Evolutionary conservation across 92 coral and sea anemone species (phyloP).

Genomic region (Zoanthus gigantus): DNA sequence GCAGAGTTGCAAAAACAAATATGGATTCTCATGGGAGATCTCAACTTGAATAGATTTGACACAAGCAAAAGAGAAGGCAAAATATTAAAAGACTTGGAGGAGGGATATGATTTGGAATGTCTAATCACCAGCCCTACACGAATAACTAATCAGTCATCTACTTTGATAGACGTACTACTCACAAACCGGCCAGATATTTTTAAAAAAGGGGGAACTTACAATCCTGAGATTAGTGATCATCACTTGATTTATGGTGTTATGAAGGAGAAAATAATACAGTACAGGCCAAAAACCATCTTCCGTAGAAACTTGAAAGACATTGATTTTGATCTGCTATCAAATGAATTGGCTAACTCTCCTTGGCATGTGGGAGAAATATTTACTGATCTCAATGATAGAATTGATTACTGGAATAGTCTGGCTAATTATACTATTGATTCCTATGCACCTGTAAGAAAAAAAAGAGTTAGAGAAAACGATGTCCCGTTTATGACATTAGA

Average conservation of each 20-base stretch:
- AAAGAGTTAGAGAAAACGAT: constrained; percentile 47
- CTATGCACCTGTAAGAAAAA: constrained; percentile 52
- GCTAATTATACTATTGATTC: not conserved
- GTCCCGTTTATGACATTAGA: constrained; percentile 45
- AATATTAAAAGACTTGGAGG: constrained; percentile 35
- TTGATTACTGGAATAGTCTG: not conserved
- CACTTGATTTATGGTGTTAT: constrained; percentile 43
- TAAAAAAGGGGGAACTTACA: constrained; percentile 21
- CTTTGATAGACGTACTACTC: constrained; percentile 41
- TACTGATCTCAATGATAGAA: too few species aligned
- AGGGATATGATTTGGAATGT: not conserved
- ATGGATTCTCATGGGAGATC: constrained; percentile 55
- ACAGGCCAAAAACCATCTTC: constrained; percentile 43
- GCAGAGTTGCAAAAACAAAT: constrained; percentile 43
- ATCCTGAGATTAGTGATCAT: not conserved
- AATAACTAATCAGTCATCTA: constrained; percentile 35
- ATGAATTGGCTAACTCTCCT: constrained; percentile 48
- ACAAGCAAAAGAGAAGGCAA: constrained; percentile 54
- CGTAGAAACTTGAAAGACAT: not conserved
- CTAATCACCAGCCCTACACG: constrained; percentile 24
- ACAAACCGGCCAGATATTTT: constrained; percentile 45
- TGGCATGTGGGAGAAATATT: constrained; percentile 37
- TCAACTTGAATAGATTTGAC: constrained; percentile 42
- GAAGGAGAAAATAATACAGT: constrained; percentile 25
- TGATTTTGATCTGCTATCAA: constrained; percentile 42